Percentiles rank a stretch among this genome's conserved stretches.
phyloP scores from a whole-genome alignment of 2,888 invertebrate genomes.

The Gibbula magus region DNA sequence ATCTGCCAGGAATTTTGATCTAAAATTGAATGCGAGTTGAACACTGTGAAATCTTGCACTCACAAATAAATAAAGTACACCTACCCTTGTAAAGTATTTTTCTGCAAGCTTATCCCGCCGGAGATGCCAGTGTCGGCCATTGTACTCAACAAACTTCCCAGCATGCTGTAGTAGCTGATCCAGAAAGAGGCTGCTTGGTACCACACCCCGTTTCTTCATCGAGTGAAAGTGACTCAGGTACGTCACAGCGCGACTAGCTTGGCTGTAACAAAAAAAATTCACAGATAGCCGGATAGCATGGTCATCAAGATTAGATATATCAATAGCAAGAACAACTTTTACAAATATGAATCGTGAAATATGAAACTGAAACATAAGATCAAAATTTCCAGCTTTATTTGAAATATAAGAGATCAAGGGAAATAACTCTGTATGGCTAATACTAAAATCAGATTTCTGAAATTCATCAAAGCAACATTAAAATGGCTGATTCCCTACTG shows the following conservation, averaged over 20 bases:
- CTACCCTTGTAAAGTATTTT: slow-evolving; percentile 60
- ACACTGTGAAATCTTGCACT: not conserved
- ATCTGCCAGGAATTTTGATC: too few species aligned
- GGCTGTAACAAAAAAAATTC: slow-evolving; percentile 71
- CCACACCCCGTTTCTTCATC: slow-evolving; percentile 87
- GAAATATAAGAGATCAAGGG: not conserved
- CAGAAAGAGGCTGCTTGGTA: slow-evolving; percentile 83
- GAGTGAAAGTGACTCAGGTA: slow-evolving; percentile 83
- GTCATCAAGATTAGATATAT: too few species aligned
- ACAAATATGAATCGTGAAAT: too few species aligned
- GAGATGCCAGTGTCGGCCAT: slow-evolving; percentile 44
- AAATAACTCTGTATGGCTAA: too few species aligned
- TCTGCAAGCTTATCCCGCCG: slow-evolving; percentile 61
- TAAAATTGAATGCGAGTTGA: too few species aligned
- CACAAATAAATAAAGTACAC: not conserved
- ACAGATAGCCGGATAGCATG: not conserved
- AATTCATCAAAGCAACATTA: not conserved
- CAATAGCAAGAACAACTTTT: too few species aligned
- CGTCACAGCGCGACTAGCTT: slow-evolving; percentile 88
- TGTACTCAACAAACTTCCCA: slow-evolving; percentile 42
- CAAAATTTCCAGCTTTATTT: not conserved
- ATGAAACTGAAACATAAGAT: too few species aligned
- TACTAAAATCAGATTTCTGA: too few species aligned
- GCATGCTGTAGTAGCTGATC: slow-evolving; percentile 76
- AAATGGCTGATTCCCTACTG: not conserved